Base-by-base conservation (phyloP, 2,888 invertebrate species). In the Xestia ashworthii region DNA sequence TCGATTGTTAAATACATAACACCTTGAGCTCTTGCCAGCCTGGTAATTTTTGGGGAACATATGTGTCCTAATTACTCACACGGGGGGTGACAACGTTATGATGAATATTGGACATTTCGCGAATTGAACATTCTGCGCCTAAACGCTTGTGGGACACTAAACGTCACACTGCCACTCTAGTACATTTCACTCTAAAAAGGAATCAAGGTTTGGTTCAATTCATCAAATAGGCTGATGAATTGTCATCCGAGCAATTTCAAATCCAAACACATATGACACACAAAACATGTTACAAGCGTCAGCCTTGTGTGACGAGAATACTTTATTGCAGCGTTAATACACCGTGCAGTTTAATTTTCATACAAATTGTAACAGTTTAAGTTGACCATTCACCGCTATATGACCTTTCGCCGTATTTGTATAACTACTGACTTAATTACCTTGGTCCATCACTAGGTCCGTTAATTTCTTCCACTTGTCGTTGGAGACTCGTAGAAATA, bases 231-330 rank as follows among this genome's bases (percentile, higher is more conserved):
- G 14, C 38, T 25, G 11, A 41, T 41, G 14, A 22, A 41, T 66
- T 64, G 9, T 48, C 14, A 12, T 41, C 19, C 16, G 44, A 66
- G 50, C 14, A 14, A 74, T 66, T 80, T 78, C 53, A 60, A 78
- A 71, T 53, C 46, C 53, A 70, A 62, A 32, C 38, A 80, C 38
- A 60, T 22, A n/a, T 14, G 32, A 41, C 41, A 22, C 60, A 64
- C 32, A 74, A 78, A 48, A 67, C 82, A 58, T 66, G 71, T 71
- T 48, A 71, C 53, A 32, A 58, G 50, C 70, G n/a, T 60, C 64
- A 60, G 53, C 66, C 66, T 82, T 78, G 83, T 83, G 55, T 81
- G 78, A 71, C 83, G 71, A 66, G 53, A 55, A 41, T 22, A 71
- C 46, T 55, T 82, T 67, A 12, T 11, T 44, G 38, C 44, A 53